Evolutionary conservation across 2,113 vertebrate genomes (phyloP).

Genomic region (Lamprotornis superbus): DNA sequence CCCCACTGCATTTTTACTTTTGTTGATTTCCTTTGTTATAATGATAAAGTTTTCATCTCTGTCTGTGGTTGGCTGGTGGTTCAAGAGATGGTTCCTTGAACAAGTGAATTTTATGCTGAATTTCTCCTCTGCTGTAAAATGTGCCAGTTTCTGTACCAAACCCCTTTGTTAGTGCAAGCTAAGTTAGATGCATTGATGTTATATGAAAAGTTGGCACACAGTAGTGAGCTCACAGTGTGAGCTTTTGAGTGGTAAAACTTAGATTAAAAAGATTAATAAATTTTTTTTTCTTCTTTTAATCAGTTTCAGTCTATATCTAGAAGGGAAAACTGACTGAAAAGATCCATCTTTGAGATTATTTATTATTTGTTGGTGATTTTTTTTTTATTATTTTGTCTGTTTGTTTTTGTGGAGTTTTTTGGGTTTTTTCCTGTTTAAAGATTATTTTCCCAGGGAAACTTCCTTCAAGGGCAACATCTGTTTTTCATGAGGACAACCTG

Average conservation of each 20-base stretch:
- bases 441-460: constrained; percentile 34
- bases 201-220: neutral
- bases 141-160: neutral
- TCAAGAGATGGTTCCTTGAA: neutral
- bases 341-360: neutral
- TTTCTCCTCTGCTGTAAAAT: neutral
- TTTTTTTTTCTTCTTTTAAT: neutral
- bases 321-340: neutral
- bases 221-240: neutral
- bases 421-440: neutral
- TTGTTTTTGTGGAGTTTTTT: neutral
- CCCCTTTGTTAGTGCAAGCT: neutral
- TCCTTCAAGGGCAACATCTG: constrained; percentile 40
- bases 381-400: neutral
- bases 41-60: neutral
- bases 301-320: neutral
- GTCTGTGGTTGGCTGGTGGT: neutral
- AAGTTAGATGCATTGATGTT: neutral
- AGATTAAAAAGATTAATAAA: neutral
- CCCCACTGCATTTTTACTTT: neutral
- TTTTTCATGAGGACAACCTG: constrained; percentile 8
- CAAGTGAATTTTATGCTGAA: neutral
- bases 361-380: neutral
- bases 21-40: neutral
- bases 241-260: neutral